Conservation (phyloP, 2,113 vertebrate species). For the Erpornis zantholeuca region DNA sequence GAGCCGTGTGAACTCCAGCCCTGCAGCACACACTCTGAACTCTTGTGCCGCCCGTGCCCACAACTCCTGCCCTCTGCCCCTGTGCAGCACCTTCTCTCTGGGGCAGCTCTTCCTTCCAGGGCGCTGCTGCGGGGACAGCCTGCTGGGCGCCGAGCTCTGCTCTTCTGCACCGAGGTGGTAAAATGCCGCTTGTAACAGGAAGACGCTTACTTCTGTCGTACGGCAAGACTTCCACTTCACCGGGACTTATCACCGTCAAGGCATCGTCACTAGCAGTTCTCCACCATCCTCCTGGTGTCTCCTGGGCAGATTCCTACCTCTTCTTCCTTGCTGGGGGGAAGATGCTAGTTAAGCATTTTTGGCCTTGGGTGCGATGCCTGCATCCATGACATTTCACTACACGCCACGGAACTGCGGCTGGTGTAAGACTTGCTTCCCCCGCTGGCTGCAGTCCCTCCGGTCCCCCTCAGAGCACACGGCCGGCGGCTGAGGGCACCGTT, state of each 20-base stretch:
- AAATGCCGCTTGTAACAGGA: accelerated
- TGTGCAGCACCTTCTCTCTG: neutral
- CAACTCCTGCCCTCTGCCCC: neutral
- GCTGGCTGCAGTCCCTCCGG: neutral
- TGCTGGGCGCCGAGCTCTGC: accelerated
- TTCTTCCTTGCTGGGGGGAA: neutral
- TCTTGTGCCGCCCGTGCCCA: accelerated
- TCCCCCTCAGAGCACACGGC: accelerated
- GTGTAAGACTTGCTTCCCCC: accelerated
- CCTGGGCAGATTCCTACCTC: neutral
- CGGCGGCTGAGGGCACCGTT: accelerated
- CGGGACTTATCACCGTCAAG: neutral
- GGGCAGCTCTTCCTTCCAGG: accelerated
- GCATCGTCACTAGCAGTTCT: neutral
- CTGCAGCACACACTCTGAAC: accelerated
- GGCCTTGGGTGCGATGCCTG: too few relatives aligned
- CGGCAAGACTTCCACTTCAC: neutral
- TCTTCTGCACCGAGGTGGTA: accelerated
- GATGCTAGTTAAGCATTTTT: neutral
- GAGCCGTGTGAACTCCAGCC: neutral
- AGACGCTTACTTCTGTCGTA: accelerated
- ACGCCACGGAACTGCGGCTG: neutral
- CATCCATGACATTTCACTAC: accelerated
- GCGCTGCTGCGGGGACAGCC: neutral
- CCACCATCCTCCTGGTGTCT: accelerated